phyloP scores from a whole-genome alignment of 2,797 vertebrate genomes.

The Oryzias sinensis region DNA sequence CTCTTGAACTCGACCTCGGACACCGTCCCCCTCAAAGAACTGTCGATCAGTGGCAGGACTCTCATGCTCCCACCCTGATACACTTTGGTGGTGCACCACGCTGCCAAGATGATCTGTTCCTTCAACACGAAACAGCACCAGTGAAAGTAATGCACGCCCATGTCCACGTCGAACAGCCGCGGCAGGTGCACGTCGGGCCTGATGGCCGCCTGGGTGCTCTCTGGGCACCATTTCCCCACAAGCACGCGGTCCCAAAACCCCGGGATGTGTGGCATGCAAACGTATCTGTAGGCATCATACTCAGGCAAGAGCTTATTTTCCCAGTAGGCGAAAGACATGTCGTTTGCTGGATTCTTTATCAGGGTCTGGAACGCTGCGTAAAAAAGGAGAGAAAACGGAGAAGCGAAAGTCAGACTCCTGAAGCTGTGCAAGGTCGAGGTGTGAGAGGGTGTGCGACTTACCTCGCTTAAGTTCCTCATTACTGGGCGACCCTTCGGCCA shows the following conservation, averaged over 20 bases:
- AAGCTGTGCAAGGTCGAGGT: too few relatives aligned
- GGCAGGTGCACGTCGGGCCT: not conserved
- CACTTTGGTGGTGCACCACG: not conserved
- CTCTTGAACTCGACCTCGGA: too few relatives aligned
- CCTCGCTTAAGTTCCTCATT: not conserved
- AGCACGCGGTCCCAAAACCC: slow-evolving; percentile 1
- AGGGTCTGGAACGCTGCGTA: not conserved
- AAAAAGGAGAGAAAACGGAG: too few relatives aligned
- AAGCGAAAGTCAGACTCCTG: too few relatives aligned
- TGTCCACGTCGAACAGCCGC: not conserved
- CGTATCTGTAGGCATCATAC: not conserved
- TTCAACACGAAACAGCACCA: slow-evolving; percentile 7
- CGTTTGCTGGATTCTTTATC: not conserved
- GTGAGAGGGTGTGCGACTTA: too few relatives aligned
- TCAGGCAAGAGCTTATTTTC: not conserved
- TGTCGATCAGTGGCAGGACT: too few relatives aligned
- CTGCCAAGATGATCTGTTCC: not conserved
- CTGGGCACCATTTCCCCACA: not conserved
- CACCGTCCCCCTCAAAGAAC: too few relatives aligned
- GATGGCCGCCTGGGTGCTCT: not conserved
- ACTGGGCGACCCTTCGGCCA: not conserved
- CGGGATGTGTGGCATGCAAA: not conserved
- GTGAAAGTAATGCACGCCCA: not conserved
- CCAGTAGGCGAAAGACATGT: not conserved
- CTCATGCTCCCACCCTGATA: too few relatives aligned